Evolutionary conservation across 2,888 invertebrate genomes (phyloP), one percentile per base, ranked within the genome.

Genomic region (Melangyna quadrimaculata): DNA sequence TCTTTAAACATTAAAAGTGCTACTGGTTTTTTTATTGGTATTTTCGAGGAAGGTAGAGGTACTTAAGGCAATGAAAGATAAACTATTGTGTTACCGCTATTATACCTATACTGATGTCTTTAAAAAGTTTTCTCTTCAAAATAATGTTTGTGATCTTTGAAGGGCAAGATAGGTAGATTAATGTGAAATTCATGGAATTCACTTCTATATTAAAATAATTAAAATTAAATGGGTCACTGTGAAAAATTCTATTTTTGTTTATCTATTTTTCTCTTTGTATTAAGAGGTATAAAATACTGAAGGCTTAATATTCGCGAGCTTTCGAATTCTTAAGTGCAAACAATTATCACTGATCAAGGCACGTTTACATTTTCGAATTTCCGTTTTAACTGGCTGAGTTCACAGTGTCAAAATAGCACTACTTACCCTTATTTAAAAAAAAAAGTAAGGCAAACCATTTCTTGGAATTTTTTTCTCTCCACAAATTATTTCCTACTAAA

Each of bases 21-120:
- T 70, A 35, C 63, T 65, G 51, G 53, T 43, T 75, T 84, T 75
- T 84, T 84, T 79, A 75, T 75, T 45, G 65, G 59, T 32, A 71
- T 78, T 37, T 65, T 78, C 74, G 27, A 10, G n/a, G 61, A 40
- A 61, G 24, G 37, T 10, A 43, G 17, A 27, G 27, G 29, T 19
- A 63, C 63, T 65, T 45, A 9, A 45, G 19, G 12, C 10, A 3
- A n/a, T 45, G 17, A 45, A 43, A 59, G 35, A 14, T 35, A 14
- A 8, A 37, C 8, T 37, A 22, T 57, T 32, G 32, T 35, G 14
- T n/a, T n/a, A 59, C 59, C 19, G 59, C n/a, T n/a, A n/a, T 59
- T 35, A 59, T 35, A 35, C 6, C 2, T 37, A 37, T 14, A n/a
- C 37, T 14, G n/a, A 1, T 35, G 35, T 4, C 14, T 14, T 35